Evolutionary conservation across 1,140 invertebrate species (phyloP).

Genomic region (Drosophila nasuta): DNA sequence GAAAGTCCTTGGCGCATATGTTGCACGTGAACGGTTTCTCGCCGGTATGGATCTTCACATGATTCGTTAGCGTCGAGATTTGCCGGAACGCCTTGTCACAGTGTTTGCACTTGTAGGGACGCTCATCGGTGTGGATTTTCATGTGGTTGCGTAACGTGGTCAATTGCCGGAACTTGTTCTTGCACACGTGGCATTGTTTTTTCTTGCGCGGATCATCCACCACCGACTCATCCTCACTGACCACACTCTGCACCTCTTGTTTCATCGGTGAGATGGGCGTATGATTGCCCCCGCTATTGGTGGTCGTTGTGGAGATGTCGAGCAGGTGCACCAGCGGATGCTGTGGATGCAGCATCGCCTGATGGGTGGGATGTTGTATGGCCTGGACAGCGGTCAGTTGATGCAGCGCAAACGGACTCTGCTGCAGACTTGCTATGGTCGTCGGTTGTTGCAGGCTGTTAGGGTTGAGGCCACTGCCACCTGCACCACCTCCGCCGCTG

Average conservation of each 20-base stretch:
- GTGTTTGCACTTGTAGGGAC: slow-evolving; percentile 84
- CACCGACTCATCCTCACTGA: slow-evolving; percentile 74
- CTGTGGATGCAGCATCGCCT: slow-evolving; percentile 82
- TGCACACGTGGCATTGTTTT: slow-evolving; percentile 84
- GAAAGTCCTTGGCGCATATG: slow-evolving; percentile 83
- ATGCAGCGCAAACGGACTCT: slow-evolving; percentile 75
- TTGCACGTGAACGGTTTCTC: slow-evolving; percentile 84
- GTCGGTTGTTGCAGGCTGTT: slow-evolving; percentile 71
- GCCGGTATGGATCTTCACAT: slow-evolving; percentile 84
- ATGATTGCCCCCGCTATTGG: slow-evolving; percentile 71
- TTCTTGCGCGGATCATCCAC: slow-evolving; percentile 82
- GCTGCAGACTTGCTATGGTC: slow-evolving; percentile 72
- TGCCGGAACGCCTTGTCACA: slow-evolving; percentile 83
- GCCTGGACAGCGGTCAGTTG: slow-evolving; percentile 81
- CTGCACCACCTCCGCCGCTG: slow-evolving; percentile 23
- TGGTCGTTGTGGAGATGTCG: slow-evolving; percentile 78
- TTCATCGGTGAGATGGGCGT: slow-evolving; percentile 78
- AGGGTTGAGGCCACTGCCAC: slow-evolving; percentile 37
- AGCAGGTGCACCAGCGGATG: slow-evolving; percentile 79
- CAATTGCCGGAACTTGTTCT: slow-evolving; percentile 84
- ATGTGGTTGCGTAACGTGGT: slow-evolving; percentile 84
- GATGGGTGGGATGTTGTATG: slow-evolving; percentile 83
- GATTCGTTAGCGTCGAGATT: slow-evolving; percentile 83
- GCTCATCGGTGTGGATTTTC: slow-evolving; percentile 84
- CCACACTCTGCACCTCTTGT: slow-evolving; percentile 76